These are phyloP conservation scores for Glyphotaelius pellucidus DNA, from an alignment of 2,888 invertebrate genomes.

Conservation along the genomic window DNA sequence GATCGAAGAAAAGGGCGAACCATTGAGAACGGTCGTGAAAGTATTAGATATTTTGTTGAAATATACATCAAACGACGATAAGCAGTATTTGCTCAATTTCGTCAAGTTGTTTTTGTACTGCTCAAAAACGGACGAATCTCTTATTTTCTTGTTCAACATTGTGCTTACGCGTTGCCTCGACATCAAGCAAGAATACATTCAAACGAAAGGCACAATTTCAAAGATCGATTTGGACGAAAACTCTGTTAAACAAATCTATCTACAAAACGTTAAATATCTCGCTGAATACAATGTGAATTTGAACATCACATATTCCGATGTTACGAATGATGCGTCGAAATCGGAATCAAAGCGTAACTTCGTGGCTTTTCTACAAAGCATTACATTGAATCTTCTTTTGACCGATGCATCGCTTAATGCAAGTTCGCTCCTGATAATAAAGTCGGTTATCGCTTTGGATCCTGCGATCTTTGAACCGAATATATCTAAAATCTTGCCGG, in stretches of 20 bases:
- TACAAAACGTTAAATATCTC: conserved; percentile 71
- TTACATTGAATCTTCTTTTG: conserved; percentile 73
- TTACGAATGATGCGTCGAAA: conserved; percentile 72
- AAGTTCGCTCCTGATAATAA: conserved; percentile 72
- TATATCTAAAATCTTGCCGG: conserved; percentile 71
- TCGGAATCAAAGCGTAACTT: conserved; percentile 74
- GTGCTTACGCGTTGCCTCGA: conserved; percentile 71
- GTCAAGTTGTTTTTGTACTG: conserved; percentile 73
- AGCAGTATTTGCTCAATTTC: conserved; percentile 71
- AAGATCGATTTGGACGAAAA: conserved; percentile 70
- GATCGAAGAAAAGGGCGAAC: conserved; percentile 74
- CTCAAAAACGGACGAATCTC: conserved; percentile 72
- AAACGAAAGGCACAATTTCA: conserved; percentile 71
- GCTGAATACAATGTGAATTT: conserved; percentile 73
- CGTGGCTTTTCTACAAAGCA: conserved; percentile 71
- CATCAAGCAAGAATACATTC: conserved; percentile 73
- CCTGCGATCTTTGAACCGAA: conserved; percentile 74
- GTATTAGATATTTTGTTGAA: conserved; percentile 73
- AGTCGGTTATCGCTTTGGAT: conserved; percentile 72
- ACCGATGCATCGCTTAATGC: conserved; percentile 72
- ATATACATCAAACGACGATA: conserved; percentile 69
- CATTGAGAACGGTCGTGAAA: conserved; percentile 74
- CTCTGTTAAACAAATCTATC: conserved; percentile 42
- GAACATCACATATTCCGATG: conserved; percentile 72
- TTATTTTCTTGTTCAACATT: conserved; percentile 74